Base-by-base conservation (phyloP, 2,113 vertebrate genomes). In the Silurus glanis region DNA sequence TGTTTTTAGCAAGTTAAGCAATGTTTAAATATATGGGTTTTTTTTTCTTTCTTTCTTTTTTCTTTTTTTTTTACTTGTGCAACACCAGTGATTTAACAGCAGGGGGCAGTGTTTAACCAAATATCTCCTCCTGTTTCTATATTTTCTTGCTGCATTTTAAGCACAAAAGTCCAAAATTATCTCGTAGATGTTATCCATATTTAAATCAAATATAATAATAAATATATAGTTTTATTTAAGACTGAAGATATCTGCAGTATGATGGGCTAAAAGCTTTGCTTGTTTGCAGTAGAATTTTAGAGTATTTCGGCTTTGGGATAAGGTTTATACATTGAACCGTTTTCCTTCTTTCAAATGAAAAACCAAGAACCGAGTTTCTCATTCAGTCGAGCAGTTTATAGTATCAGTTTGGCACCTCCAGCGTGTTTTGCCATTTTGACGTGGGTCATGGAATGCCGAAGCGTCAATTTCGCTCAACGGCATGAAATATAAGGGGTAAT, bases 401-500 rank as follows among this genome's bases (percentile, higher is more conserved):
- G 37, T 58, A 23, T 45, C 37, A 37, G 37, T 87, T 83, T 89
- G 82, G 16, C 67, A 80, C 51, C 58, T 49, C 23, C 74, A 51
- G 76, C 82, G 47, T 78, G 23, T 89, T 89, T 90, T 87, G 90
- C 85, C 75, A 83, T 86, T 94, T 92, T 90, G 53, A 76, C 88
- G 91, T 87, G 89, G 91, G 91, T 93, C 89, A 89, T 86, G 87
- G 84, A 90, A 87, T 88, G 85, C 83, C 88, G 89, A 90, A 90
- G 88, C 89, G 85, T 93, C 90, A 87, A 88, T 94, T 94, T 91
- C 82, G 76, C 83, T 89, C 91, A 93, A 91, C 82, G 86, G 86
- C 83, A 85, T 84, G 59, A 92, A 93, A 94, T 94, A 93, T 92
- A 91, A 94, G 93, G 92, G 92, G 90, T 92, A 94, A 94, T 94